Conservation (phyloP, 2,113 vertebrate genomes). For the Urocynchramus pylzowi region DNA sequence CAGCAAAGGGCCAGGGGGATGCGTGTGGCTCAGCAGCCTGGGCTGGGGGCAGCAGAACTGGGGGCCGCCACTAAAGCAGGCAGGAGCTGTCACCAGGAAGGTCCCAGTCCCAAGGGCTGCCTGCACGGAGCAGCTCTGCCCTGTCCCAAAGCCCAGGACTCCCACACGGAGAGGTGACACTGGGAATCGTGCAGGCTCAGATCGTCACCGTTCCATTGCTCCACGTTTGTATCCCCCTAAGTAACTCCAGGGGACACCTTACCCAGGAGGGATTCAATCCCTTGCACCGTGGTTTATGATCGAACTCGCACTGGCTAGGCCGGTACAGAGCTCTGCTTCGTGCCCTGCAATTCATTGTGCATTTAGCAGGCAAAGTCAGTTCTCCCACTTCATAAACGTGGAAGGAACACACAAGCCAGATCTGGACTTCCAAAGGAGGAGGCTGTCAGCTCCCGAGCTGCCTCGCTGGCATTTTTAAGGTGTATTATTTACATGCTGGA, state of each 20-base stretch:
- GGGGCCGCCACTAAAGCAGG: neutral
- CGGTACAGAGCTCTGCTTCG: neutral
- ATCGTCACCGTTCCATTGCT: neutral
- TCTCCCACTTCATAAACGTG: neutral
- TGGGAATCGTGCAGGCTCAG: accelerated
- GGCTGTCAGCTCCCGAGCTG: neutral
- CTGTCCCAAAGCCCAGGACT: accelerated
- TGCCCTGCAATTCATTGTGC: neutral
- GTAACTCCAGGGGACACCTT: neutral
- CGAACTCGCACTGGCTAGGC: neutral
- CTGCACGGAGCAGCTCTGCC: accelerated
- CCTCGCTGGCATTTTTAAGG: neutral
- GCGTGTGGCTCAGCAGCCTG: accelerated
- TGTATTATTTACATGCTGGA: neutral
- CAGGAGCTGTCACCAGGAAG: accelerated
- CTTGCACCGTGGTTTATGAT: neutral
- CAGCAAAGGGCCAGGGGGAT: neutral
- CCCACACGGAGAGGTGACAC: accelerated
- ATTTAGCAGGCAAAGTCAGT: neutral
- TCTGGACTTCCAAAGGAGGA: neutral
- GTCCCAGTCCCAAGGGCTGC: accelerated
- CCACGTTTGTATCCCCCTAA: neutral
- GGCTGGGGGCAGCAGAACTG: neutral
- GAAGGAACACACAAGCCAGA: neutral
- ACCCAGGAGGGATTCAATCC: neutral